Conservation (phyloP, 2,888 invertebrate genomes). For the Oscheius myriophilus region DNA sequence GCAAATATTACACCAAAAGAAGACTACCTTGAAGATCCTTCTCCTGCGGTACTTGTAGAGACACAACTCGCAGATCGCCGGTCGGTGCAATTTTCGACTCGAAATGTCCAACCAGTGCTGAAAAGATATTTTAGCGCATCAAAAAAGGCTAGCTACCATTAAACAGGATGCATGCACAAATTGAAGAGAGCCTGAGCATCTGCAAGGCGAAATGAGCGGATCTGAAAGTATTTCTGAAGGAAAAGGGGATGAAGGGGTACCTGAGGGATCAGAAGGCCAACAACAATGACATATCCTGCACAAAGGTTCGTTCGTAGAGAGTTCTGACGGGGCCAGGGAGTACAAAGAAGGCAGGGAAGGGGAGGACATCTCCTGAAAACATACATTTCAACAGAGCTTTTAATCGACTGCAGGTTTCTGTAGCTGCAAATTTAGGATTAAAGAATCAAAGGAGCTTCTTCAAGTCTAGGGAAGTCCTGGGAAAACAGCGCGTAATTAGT, state of each 20-base stretch:
- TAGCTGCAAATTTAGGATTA: no score
- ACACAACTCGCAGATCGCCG: conserved; percentile 75
- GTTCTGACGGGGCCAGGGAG: conserved; percentile 47
- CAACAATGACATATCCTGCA: conserved; percentile 76
- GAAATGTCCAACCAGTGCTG: conserved; percentile 75
- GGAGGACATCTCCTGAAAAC: conserved; percentile 49
- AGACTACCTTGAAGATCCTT: conserved; percentile 74
- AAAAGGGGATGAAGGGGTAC: conserved; percentile 2
- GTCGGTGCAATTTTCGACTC: conserved; percentile 72
- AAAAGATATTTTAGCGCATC: conserved; percentile 17
- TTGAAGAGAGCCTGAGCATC: conserved; percentile 74
- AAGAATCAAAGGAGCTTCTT: no score
- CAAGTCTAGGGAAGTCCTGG: no score
- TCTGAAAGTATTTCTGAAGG: conserved; percentile 9
- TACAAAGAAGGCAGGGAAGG: conserved; percentile 50
- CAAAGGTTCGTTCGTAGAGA: conserved; percentile 68
- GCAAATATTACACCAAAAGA: background rate
- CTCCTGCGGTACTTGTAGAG: conserved; percentile 74
- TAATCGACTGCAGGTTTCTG: no score
- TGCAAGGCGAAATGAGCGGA: conserved; percentile 74
- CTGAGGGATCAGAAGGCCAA: conserved; percentile 69
- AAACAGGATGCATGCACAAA: conserved; percentile 75
- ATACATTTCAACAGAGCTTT: background rate
- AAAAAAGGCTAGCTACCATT: conserved; percentile 69
- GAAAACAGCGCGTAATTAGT: no score